Conservation (phyloP, 2,113 vertebrate species). For the Hippoglossus stenolepis region DNA sequence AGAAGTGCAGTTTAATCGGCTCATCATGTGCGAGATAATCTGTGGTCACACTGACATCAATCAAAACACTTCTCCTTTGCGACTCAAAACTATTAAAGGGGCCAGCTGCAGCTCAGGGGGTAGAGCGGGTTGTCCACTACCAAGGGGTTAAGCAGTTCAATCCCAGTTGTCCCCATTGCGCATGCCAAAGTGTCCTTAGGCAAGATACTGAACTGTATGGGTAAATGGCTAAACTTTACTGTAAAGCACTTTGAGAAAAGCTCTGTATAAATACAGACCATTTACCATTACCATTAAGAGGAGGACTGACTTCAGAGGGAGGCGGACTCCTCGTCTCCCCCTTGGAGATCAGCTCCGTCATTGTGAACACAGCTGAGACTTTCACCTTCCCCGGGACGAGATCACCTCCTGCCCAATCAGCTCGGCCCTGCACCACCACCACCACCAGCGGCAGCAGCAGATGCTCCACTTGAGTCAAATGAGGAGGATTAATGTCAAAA, state of each 20-base stretch:
- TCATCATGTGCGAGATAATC: not conserved
- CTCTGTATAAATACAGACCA: too few species aligned
- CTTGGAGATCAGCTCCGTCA: conserved; percentile 5
- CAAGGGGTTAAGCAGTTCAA: too few species aligned
- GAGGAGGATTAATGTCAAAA: conserved; percentile 38
- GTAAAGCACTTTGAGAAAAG: too few species aligned
- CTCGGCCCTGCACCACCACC: conserved; percentile 1
- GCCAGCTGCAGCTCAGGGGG: too few species aligned
- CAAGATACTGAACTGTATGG: not conserved
- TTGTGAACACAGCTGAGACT: conserved; percentile 60
- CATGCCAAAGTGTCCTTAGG: not conserved
- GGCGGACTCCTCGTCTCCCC: not conserved
- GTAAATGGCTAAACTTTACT: too few species aligned
- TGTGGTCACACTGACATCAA: not conserved
- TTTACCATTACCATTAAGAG: not conserved
- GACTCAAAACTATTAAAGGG: not conserved
- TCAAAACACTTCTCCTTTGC: not conserved
- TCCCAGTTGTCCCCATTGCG: not conserved
- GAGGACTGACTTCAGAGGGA: conserved; percentile 7
- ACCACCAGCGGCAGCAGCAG: not conserved
- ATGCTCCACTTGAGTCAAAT: not conserved
- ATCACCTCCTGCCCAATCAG: conserved; percentile 48
- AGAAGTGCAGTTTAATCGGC: not conserved
- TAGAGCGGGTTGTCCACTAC: too few species aligned
- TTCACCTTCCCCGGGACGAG: conserved; percentile 28